Percentiles rank a stretch among this genome's conserved stretches.
Conservation (phyloP, 2,888 invertebrate genomes). For the Pediacus dermestoides region DNA sequence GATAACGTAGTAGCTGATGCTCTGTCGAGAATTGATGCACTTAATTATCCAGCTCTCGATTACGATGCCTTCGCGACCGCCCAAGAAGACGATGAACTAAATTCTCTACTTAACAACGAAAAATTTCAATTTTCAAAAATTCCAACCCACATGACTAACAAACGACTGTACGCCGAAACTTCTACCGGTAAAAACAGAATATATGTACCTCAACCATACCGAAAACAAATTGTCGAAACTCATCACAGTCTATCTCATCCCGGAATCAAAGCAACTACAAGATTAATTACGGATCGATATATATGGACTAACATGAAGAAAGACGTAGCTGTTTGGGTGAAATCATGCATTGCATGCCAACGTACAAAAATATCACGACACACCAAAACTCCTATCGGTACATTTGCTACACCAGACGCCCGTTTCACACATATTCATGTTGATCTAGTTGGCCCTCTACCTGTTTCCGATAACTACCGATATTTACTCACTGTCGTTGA, state of each 20-base stretch:
- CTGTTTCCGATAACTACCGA: conserved; percentile 7
- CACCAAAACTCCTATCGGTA: neutral
- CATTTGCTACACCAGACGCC: neutral
- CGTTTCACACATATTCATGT: conserved; percentile 13
- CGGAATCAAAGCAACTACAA: neutral
- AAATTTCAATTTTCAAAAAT: neutral
- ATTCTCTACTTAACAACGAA: neutral
- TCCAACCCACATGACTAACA: neutral
- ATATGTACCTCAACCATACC: neutral
- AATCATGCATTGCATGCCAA: conserved; percentile 3
- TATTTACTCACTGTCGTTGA: conserved; percentile 21
- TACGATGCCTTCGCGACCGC: neutral
- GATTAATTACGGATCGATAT: neutral
- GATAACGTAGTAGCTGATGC: conserved; percentile 5
- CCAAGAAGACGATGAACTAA: neutral
- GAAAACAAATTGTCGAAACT: neutral
- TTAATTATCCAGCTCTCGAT: neutral
- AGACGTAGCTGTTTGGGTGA: neutral
- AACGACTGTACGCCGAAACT: neutral
- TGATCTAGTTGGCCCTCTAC: conserved; percentile 22
- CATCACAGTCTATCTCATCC: conserved; percentile 2
- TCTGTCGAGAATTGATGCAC: neutral
- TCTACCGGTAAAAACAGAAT: neutral
- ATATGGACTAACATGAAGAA: neutral
- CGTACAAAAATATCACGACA: conserved; percentile 3